Conservation (phyloP, 1,140 invertebrate species). For the Eurosta solidaginis region DNA sequence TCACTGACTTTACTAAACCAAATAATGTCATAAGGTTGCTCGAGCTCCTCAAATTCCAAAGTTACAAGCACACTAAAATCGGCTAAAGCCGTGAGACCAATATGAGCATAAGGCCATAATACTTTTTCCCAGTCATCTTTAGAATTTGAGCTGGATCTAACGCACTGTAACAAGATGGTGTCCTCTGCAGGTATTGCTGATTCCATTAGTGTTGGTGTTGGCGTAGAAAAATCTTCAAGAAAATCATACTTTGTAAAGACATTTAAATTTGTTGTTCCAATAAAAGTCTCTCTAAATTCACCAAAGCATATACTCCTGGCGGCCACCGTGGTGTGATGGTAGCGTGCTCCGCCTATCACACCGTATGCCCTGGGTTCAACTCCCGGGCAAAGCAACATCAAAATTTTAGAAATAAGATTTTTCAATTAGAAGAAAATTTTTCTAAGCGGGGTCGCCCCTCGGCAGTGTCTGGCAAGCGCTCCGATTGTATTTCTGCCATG, state of each 20-base stretch:
- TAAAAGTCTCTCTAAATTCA: background rate
- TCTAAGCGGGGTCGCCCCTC: no score
- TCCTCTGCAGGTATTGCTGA: background rate
- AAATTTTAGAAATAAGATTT: no score
- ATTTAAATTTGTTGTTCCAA: background rate
- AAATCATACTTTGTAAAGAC: background rate
- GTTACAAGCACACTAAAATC: background rate
- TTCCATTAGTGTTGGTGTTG: constrained; percentile 28
- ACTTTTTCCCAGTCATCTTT: background rate
- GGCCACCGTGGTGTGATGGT: no score
- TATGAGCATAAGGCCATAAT: background rate
- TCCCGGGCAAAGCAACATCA: no score
- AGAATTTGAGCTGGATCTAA: no score
- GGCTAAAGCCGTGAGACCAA: background rate
- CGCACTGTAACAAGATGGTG: background rate
- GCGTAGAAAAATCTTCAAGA: no score
- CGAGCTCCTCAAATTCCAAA: background rate
- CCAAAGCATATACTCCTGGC: background rate
- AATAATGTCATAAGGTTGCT: constrained; percentile 39
- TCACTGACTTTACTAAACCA: constrained; percentile 47
- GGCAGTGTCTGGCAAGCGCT: no score
- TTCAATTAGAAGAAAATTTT: no score
- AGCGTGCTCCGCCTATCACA: no score
- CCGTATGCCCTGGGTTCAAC: no score
- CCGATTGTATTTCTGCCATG: no score